phyloP scores from a whole-genome alignment of 2,797 vertebrate genomes.

The Hydrocynus forskahlii region DNA sequence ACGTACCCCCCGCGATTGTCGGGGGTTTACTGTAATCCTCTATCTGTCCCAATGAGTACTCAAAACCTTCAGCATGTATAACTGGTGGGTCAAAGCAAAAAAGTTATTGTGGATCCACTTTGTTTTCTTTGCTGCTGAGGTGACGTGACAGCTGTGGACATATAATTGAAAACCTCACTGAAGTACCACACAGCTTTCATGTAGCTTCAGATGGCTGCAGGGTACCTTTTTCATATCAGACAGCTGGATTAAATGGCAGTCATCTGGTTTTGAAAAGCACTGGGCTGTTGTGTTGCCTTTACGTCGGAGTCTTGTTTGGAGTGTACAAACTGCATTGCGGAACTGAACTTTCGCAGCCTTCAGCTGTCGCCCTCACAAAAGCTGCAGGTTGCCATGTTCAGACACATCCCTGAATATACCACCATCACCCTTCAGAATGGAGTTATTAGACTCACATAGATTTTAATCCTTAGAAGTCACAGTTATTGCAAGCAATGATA shows the following conservation, averaged over 20 bases:
- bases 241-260: background rate
- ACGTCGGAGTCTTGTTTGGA: background rate
- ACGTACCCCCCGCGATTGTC: too few relatives aligned
- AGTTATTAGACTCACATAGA: too few relatives aligned
- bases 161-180: background rate
- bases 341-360: background rate
- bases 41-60: too few relatives aligned
- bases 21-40: too few relatives aligned
- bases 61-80: background rate
- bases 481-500: too few relatives aligned
- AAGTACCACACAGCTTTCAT: background rate
- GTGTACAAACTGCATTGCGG: background rate
- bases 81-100: background rate
- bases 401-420: background rate
- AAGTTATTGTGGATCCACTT: background rate
- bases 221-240: background rate
- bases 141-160: slow-evolving; percentile 5
- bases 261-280: background rate
- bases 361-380: background rate
- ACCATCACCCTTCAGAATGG: background rate
- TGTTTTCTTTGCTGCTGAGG: background rate
- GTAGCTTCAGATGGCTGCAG: background rate
- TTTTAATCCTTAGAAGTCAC: too few relatives aligned
- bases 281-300: background rate
- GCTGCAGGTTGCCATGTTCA: background rate